Evolutionary conservation across 1,140 invertebrate genomes (phyloP), one percentile per base, ranked within the genome.

Genomic region (Archivesica marissinica): DNA sequence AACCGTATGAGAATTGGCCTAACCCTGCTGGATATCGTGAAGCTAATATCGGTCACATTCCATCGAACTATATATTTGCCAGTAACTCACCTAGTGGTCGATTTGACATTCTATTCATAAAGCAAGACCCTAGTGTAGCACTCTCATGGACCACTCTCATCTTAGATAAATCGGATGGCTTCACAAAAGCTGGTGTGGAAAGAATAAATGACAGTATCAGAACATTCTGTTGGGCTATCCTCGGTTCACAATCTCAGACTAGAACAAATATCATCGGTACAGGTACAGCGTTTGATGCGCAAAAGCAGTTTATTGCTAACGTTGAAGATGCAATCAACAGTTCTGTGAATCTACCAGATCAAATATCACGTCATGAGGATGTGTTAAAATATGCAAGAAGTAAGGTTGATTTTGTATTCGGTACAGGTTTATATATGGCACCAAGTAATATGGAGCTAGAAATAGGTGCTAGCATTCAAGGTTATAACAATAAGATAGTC

Each of bases 401-500:
- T 54, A 50, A 39, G 23, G 25, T 72, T 15, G 17, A 52, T 50
- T 30, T 3, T 39, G 50, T 66, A 33, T 38, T 72, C 23, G 72
- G 56, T 41, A 64, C 61, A 15, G 80, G 56, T 2, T 41, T 84
- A n/a, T 84, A 84, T 56, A 68, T 83, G 54, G 39, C 54, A n/a
- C 85, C 56, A 23, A 76, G 54, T 61, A 39, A 86, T 30, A 77
- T 68, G 56, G 17, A 39, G 13, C 79, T 83, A n/a, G 41, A 52
- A 9, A 56, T 83, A 23, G 35, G 13, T 7, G 47, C 54, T 47
- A 9, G 52, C 17, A 38, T 82, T 3, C 17, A 30, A 13, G 56
- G 61, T 3, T 83, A 82, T 61, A 77, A 86, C 64, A 83, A 77
- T 35, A 44, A 61, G 38, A 83, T 68, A 2, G 41, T 52, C 11